Evolutionary conservation across 2,113 vertebrate species (phyloP).

Genomic region (Tor tambroides): DNA sequence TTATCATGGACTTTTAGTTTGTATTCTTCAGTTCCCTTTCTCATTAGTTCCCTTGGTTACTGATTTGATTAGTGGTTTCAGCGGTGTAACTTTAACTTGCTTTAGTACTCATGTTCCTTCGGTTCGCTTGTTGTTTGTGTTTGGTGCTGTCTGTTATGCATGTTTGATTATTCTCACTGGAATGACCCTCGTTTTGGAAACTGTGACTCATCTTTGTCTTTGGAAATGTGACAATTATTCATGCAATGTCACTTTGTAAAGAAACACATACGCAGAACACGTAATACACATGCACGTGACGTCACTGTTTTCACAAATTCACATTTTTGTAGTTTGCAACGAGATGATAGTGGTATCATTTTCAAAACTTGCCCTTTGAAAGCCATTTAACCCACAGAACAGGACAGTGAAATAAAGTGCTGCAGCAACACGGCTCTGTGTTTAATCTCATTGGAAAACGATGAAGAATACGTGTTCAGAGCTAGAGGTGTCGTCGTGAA

Average conservation of each 20-base stretch:
- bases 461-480: background rate
- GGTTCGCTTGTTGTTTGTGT: no score
- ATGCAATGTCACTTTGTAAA: background rate
- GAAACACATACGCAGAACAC: background rate
- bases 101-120: no score
- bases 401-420: background rate
- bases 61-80: no score
- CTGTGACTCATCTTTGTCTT: no score
- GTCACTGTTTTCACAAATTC: background rate
- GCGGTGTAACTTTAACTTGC: no score
- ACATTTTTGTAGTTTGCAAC: background rate
- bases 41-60: no score
- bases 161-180: no score
- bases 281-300: background rate
- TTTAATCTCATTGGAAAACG: background rate
- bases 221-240: no score
- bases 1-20: no score
- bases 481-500: background rate
- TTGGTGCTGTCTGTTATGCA: no score
- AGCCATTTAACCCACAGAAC: background rate
- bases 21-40: no score
- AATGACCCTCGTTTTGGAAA: no score
- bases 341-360: background rate
- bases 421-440: background rate
- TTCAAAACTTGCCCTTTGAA: background rate